Conservation (phyloP, 2,888 invertebrate species). For the Sisyra nigra region DNA sequence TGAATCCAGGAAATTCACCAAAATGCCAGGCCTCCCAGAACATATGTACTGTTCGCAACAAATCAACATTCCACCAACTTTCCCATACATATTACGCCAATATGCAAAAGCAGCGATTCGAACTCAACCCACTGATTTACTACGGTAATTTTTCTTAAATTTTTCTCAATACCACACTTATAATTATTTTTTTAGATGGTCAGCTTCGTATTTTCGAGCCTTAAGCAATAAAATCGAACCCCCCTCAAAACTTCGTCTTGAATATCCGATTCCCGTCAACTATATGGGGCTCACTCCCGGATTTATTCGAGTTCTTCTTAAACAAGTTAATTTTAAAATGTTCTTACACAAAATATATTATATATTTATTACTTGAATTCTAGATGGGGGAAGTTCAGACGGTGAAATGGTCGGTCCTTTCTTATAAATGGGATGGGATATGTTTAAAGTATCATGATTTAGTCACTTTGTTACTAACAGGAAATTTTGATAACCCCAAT, state of each 20-base stretch:
- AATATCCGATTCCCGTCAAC: conserved; percentile 51
- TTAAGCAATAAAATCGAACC: conserved; percentile 60
- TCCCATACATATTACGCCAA: conserved; percentile 69
- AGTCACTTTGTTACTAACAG: conserved; percentile 50
- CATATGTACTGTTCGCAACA: conserved; percentile 69
- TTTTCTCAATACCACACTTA: background rate
- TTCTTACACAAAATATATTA: background rate
- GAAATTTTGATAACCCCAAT: conserved; percentile 44
- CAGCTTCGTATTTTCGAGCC: conserved; percentile 65
- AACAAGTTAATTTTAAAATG: conserved; percentile 40
- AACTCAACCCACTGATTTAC: conserved; percentile 74
- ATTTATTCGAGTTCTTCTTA: conserved; percentile 56
- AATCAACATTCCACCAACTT: conserved; percentile 66
- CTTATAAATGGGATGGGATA: conserved; percentile 43
- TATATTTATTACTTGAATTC: background rate
- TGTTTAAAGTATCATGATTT: conserved; percentile 46
- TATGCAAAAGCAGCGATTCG: conserved; percentile 84
- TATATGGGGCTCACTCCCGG: conserved; percentile 66
- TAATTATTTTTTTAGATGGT: conserved; percentile 41
- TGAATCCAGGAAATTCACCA: conserved; percentile 14
- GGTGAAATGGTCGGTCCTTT: conserved; percentile 25
- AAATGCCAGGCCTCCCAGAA: conserved; percentile 45
- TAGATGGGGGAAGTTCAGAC: conserved; percentile 23
- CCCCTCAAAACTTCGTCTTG: conserved; percentile 62
- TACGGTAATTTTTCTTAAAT: conserved; percentile 26